Evolutionary conservation across 1,140 invertebrate species (phyloP), one percentile per base, ranked within the genome.

Genomic region (Augochlora pura): DNA sequence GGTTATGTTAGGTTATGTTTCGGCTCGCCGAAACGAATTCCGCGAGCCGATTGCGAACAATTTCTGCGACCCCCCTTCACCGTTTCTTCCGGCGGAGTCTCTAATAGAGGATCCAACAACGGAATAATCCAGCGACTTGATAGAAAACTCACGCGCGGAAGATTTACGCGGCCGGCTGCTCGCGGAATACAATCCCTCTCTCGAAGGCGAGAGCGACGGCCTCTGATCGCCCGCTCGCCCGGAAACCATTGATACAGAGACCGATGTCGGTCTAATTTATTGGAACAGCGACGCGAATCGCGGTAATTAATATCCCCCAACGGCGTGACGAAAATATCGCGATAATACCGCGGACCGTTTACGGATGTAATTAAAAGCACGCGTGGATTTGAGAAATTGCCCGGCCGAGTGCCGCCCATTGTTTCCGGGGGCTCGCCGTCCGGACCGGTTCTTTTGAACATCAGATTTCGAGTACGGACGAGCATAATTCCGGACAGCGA

Each of bases 91-190:
- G 25, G 64, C 32, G 39, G 49, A 5, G 3, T 18, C 46, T 57
- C 76, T 72, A 78, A 78, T 72, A 72, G 64, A 54, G 38, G 60
- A 46, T 39, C 68, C 72, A 78, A 72, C 52, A 57, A 60, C 68
- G 25, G 59, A 64, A 78, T 69, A 78, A 78, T 78, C 63, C 72
- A 38, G 49, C 16, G 18, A 68, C 25, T 18, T 72, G 76, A 78
- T 72, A 72, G 76, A 72, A 78, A 78, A 78, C 71, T 78, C 69
- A 72, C 63, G 69, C 68, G 32, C 72, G 27, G 49, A 65, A 72
- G 76, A 78, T 78, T 78, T 65, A 78, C 64, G 76, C 57, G 8
- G 8, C 27, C 10, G 46, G n/a, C 60, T 57, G 54, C 60, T 46
- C 42, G 49, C 18, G 27, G 68, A 72, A 72, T 64, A 68, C 42